Evolutionary conservation across 2,888 invertebrate species (phyloP), one percentile per base, ranked within the genome.

Genomic region (Patella depressa): DNA sequence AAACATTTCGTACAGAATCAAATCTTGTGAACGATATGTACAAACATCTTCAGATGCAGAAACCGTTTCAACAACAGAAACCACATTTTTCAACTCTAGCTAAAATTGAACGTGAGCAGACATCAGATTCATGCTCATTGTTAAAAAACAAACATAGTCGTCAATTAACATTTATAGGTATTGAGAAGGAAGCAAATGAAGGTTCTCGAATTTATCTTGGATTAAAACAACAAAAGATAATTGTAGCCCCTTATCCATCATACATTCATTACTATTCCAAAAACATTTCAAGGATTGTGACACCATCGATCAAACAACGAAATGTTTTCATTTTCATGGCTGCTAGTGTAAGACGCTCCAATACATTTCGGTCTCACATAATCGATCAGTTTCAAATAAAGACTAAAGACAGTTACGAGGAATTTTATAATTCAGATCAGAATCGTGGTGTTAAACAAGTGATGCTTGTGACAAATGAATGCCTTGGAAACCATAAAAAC

Each of bases 161-260:
- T 15, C 80, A 83, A 45, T 78, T 89, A 3, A 83, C 84, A 0
- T 86, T 79, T 71, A 79, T 88, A 4, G 84, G 79, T 1, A 88
- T 89, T 15, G 89, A 89, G 79, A 82, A 84, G 76, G 84, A 86
- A 79, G 70, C 80, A 17, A 78, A 80, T 69, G 59, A 77, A 34
- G 34, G 75, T 29, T 79, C 76, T 77, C 17, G 53, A 45, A 65
- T 59, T 11, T 29, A 34, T 3, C 9, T 72, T 70, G n/a, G 77
- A 14, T 71, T 81, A 54, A 69, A 73, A 34, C 76, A 78, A 11
- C 81, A 75, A 34, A 78, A 80, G 19, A 77, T 85, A 4, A 80
- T 89, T 29, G 84, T 86, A 3, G 86, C 82, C 2, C 89, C 89
- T 5, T 89, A 89, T 77, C 89, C 89, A 15, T 85, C 87, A 3